phyloP scores from a whole-genome alignment of 2,888 invertebrate genomes.

The Platycnemis pennipes region DNA sequence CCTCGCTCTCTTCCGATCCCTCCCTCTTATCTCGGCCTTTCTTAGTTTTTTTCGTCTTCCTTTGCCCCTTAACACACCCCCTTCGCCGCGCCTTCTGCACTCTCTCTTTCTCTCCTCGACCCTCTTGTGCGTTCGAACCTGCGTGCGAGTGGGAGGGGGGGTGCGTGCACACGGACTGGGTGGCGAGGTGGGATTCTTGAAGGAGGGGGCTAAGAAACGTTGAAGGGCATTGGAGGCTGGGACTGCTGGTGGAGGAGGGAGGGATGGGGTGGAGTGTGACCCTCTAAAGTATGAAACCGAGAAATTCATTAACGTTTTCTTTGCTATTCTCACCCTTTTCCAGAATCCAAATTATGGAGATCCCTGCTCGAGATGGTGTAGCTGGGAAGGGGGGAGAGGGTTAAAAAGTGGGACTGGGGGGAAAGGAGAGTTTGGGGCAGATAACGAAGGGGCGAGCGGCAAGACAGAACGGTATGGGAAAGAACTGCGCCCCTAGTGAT shows the following conservation, averaged over 20 bases:
- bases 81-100: neutral
- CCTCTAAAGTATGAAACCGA: conserved; percentile 39
- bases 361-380: conserved; percentile 34
- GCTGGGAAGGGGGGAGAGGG: neutral
- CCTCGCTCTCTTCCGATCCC: neutral
- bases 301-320: conserved; percentile 65
- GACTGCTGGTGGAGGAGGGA: neutral
- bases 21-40: neutral
- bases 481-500: too few relatives aligned
- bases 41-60: neutral
- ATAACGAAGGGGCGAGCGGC: neutral
- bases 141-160: neutral
- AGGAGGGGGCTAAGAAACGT: neutral
- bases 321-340: conserved; percentile 46
- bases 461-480: too few relatives aligned
- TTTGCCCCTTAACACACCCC: neutral
- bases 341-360: conserved; percentile 56
- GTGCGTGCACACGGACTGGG: neutral
- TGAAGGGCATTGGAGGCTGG: neutral
- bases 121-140: neutral
- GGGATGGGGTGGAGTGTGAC: neutral
- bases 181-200: neutral
- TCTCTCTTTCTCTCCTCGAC: neutral
- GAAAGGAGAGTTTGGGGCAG: neutral
- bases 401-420: neutral